These are phyloP conservation scores for Gambusia holbrooki DNA, from an alignment of 2,113 vertebrate species.

Conservation along the genomic window DNA sequence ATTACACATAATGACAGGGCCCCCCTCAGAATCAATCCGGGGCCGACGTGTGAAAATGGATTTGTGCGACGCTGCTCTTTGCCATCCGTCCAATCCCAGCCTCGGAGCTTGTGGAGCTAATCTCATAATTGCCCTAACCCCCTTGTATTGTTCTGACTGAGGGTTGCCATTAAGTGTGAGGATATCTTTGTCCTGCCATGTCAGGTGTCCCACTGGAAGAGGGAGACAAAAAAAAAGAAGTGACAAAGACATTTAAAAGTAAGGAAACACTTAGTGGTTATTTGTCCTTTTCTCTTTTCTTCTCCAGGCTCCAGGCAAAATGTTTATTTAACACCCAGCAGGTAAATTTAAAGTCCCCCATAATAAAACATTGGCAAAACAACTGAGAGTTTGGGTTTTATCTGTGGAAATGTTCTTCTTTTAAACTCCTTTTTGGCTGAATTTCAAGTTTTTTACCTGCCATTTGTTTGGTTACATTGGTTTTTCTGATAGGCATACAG, in stretches of 20 bases:
- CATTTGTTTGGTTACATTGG: not conserved
- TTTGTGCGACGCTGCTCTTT: constrained; percentile 83
- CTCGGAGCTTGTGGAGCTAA: constrained; percentile 83
- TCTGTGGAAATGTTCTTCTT: not conserved
- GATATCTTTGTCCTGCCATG: constrained; percentile 80
- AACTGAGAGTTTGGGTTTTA: not conserved
- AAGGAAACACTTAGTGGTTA: constrained; percentile 38
- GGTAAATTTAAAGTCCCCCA: constrained; percentile 1
- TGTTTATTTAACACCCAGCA: constrained; percentile 14
- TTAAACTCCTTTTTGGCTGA: not conserved
- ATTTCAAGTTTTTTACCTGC: not conserved
- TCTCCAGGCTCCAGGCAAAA: constrained; percentile 77
- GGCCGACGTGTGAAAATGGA: constrained; percentile 79
- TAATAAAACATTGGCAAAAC: not conserved
- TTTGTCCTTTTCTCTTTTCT: constrained; percentile 17
- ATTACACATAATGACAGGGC: constrained; percentile 80
- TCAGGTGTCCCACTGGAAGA: constrained; percentile 78
- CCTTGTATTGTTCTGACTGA: constrained; percentile 86
- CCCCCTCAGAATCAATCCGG: constrained; percentile 74
- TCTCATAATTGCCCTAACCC: constrained; percentile 89
- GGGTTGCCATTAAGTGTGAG: constrained; percentile 84
- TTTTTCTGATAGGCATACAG: not conserved
- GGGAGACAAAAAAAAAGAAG: constrained; percentile 33
- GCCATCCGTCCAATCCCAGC: constrained; percentile 82
- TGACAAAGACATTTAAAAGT: constrained; percentile 63